Evolutionary conservation across 2,888 invertebrate genomes (phyloP).

Genomic region (Palloptera scutellata): DNA sequence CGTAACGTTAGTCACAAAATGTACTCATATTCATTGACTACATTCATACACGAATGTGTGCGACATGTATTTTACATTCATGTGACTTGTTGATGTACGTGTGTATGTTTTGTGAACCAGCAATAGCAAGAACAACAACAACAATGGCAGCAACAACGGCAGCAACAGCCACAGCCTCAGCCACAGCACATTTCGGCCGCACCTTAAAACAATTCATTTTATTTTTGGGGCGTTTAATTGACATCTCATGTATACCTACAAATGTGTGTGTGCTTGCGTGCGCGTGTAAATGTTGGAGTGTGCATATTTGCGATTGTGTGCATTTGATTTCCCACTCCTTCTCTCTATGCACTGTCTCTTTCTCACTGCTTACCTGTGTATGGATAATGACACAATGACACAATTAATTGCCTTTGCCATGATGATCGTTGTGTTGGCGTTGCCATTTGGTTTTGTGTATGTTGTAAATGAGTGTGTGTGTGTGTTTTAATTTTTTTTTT

Average conservation of each 20-base stretch:
- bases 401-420: conserved; percentile 15
- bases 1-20: too few species aligned
- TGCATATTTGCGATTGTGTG: background rate
- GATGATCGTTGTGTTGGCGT: background rate
- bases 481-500: background rate
- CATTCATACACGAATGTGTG: background rate
- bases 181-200: conserved; percentile 37
- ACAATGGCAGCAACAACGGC: too few species aligned
- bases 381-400: conserved; percentile 19
- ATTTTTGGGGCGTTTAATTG: conserved; percentile 31
- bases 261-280: background rate
- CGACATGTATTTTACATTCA: background rate
- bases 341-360: background rate
- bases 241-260: conserved; percentile 32
- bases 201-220: conserved; percentile 13
- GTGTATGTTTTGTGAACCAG: background rate
- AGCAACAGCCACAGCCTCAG: too few species aligned
- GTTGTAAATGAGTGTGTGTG: background rate
- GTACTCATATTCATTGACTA: background rate
- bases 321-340: background rate
- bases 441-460: background rate
- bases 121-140: too few species aligned
- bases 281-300: background rate
- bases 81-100: conserved; percentile 7
- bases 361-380: background rate